These are phyloP conservation scores for Pristionchus pacificus DNA, from an alignment of 1,140 invertebrate genomes.

Conservation along the genomic window DNA sequence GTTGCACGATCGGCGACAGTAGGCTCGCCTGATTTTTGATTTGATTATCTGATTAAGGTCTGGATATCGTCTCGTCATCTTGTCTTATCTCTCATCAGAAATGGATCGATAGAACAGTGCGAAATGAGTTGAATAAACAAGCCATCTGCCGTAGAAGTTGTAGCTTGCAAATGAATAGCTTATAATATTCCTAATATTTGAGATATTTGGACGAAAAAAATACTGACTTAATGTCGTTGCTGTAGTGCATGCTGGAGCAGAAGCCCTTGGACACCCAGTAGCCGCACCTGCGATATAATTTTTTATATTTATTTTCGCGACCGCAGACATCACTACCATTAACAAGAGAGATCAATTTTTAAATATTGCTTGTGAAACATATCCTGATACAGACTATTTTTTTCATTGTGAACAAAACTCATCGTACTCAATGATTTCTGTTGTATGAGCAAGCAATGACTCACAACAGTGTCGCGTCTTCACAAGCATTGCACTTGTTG, in stretches of 20 bases:
- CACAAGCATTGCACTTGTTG: background rate
- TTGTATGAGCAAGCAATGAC: background rate
- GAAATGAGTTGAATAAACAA: no score
- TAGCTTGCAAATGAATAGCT: no score
- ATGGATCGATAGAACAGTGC: no score
- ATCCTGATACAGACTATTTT: no score
- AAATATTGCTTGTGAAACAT: no score
- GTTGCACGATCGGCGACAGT: background rate
- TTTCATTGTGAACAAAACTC: no score
- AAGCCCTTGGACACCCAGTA: background rate
- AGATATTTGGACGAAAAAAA: background rate
- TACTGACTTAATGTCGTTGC: background rate
- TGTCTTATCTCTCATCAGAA: no score
- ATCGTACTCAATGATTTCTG: no score
- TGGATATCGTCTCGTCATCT: no score
- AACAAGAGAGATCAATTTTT: background rate
- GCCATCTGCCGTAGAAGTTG: no score
- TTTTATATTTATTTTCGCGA: background rate
- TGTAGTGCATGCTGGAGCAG: background rate
- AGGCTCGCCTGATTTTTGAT: background rate
- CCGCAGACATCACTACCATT: background rate
- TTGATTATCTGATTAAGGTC: no score
- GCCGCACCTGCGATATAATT: background rate
- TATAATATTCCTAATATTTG: no score
- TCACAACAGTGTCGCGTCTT: background rate